Evolutionary conservation across 1,140 invertebrate genomes (phyloP).

Genomic region (Ditylenchus dipsaci): DNA sequence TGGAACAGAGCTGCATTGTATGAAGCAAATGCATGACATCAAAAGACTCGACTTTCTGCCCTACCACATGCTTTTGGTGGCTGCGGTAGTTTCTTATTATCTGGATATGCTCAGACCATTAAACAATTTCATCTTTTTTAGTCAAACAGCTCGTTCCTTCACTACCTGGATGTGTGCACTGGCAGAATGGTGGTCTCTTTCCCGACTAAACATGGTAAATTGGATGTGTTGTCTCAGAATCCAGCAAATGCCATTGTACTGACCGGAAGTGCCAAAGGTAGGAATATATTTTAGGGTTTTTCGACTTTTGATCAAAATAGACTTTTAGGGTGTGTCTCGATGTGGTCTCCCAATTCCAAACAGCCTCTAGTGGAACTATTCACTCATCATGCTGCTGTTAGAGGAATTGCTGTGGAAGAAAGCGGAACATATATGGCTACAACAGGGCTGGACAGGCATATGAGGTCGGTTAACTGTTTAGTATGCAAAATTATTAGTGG

Average conservation of each 20-base stretch:
- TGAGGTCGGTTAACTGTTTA: conserved; percentile 23
- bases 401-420: conserved; percentile 75
- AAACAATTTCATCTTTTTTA: conserved; percentile 59
- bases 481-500: background rate
- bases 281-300: conserved; percentile 1
- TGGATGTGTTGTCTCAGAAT: conserved; percentile 84
- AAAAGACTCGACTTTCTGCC: conserved; percentile 85
- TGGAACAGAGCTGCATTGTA: conserved; percentile 90
- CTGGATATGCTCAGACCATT: background rate
- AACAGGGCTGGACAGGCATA: conserved; percentile 44
- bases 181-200: conserved; percentile 79
- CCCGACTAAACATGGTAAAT: conserved; percentile 70
- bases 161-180: conserved; percentile 88
- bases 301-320: background rate
- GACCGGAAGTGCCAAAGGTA: conserved; percentile 81
- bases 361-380: conserved; percentile 83
- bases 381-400: conserved; percentile 71
- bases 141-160: conserved; percentile 76
- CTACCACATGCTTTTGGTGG: conserved; percentile 90
- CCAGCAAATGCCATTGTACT: conserved; percentile 87
- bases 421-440: conserved; percentile 66
- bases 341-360: conserved; percentile 87
- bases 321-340: conserved; percentile 69
- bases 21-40: conserved; percentile 78
- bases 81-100: conserved; percentile 66